Base-by-base conservation (phyloP, 2,113 vertebrate genomes). In the Carlito syrichta region DNA sequence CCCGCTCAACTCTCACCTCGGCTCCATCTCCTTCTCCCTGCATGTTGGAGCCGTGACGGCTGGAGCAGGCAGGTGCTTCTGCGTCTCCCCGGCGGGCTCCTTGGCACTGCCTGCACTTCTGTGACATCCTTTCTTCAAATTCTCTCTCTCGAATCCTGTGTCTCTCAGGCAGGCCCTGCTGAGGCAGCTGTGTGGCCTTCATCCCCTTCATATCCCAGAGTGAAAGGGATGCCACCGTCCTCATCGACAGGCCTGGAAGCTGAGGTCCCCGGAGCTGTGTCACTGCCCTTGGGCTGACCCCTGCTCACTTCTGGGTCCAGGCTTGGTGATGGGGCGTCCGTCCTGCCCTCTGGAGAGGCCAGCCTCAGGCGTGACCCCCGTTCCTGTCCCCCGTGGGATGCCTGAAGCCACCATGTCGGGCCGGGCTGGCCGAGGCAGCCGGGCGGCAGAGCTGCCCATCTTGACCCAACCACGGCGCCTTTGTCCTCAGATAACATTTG, bases 81-180 rank as follows among this genome's bases (percentile, higher is more conserved):
- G 2, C 5, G 9, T 7, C 0, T 17, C 73, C 20, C 13, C 54
- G 4, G 17, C 3, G 1, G 7, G 2, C 1, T 11, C 58, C 48
- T 43, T 0, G 16, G 35, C 5, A 9, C 60, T 16, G 23, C n/a
- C 52, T 35, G 8, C 30, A 14, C 19, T 81, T 52, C 81, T 0
- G 3, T 12, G 54, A 54, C 23, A 60, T 16, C 43, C 40, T 66
- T 1, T 30, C n/a, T 35, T 17, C 12, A 23, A 11, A 11, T 30
- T 45, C 20, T 35, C 27, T 32, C 3, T 22, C 7, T 0, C 6
- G 13, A n/a, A 17, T 40, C 32, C 13, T 32, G 17, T 0, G 23
- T 11, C 16, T 40, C 90, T 25, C 52, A 43, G n/a, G 5, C 1
- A 0, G 45, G 25, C 1, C 3, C 16, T 83, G 81, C 27, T 25